phyloP scores from a whole-genome alignment of 2,888 invertebrate species.

The Amphiduros pacificus region DNA sequence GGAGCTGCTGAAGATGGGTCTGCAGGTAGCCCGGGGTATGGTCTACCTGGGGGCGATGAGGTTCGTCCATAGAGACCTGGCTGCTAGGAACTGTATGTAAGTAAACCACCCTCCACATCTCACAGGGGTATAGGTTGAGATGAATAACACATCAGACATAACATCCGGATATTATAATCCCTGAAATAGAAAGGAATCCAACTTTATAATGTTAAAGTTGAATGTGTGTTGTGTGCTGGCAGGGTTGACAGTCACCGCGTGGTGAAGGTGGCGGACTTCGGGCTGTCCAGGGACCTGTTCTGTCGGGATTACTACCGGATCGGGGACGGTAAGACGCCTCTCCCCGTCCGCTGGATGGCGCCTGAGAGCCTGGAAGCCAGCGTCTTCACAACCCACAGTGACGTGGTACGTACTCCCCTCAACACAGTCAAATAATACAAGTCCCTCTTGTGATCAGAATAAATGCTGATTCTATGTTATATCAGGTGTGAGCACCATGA shows the following conservation, averaged over 20 bases:
- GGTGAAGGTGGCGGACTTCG: constrained; percentile 64
- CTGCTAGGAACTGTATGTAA: constrained; percentile 64
- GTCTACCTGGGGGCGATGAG: constrained; percentile 44
- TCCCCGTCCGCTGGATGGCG: constrained; percentile 63
- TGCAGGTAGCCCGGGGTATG: constrained; percentile 53
- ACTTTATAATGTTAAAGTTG: no score
- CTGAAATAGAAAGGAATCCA: no score
- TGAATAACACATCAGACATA: not conserved
- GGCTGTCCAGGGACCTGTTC: constrained; percentile 63
- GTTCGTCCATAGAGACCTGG: constrained; percentile 53
- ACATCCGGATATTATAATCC: no score
- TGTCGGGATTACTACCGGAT: constrained; percentile 61
- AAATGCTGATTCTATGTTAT: no score
- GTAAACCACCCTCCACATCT: no score
- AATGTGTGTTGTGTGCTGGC: no score
- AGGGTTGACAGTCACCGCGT: constrained; percentile 36
- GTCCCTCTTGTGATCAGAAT: no score
- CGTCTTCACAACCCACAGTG: constrained; percentile 55
- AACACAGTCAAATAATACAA: no score
- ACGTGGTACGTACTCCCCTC: constrained; percentile 57
- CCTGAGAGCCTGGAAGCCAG: constrained; percentile 59
- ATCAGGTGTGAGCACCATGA: no score
- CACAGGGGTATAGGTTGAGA: not conserved
- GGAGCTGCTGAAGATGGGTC: constrained; percentile 48
- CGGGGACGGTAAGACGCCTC: constrained; percentile 43